Evolutionary conservation across 2,797 vertebrate species (phyloP).

Genomic region (Lerista edwardsae): DNA sequence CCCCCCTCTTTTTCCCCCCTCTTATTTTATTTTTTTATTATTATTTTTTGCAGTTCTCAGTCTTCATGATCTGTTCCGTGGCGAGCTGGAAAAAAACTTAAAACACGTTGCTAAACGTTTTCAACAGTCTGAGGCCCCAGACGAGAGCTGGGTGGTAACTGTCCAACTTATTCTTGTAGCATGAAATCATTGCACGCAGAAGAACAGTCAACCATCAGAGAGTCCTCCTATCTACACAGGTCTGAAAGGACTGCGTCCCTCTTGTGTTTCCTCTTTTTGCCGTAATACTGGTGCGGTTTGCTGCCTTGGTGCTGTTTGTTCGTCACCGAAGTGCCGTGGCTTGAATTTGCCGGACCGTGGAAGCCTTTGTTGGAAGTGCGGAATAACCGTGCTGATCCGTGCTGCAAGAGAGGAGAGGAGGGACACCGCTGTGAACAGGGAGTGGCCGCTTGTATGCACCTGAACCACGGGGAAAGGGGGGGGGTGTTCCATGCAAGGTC

Average conservation of each 20-base stretch:
- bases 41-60: constrained; percentile 74
- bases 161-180: constrained; percentile 75
- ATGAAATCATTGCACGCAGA: constrained; percentile 79
- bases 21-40: constrained; percentile 38
- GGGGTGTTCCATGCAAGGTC: neutral
- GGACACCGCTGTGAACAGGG: neutral
- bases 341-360: constrained; percentile 86
- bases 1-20: neutral
- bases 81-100: constrained; percentile 79
- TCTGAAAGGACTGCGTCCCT: constrained; percentile 88
- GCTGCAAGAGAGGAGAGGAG: constrained; percentile 65
- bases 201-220: constrained; percentile 71
- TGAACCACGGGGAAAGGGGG: neutral
- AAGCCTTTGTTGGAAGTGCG: constrained; percentile 88
- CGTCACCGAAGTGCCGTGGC: constrained; percentile 80
- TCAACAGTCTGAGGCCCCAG: constrained; percentile 79
- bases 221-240: constrained; percentile 91
- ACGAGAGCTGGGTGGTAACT: constrained; percentile 74
- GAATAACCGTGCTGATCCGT: constrained; percentile 84
- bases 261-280: constrained; percentile 97
- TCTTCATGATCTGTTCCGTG: constrained; percentile 83
- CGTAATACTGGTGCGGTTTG: constrained; percentile 90
- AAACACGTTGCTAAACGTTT: constrained; percentile 78
- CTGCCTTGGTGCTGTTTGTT: constrained; percentile 81
- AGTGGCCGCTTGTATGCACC: accelerated